Evolutionary conservation across 2,888 invertebrate species (phyloP).

Genomic region (Hoplodrina ambigua): DNA sequence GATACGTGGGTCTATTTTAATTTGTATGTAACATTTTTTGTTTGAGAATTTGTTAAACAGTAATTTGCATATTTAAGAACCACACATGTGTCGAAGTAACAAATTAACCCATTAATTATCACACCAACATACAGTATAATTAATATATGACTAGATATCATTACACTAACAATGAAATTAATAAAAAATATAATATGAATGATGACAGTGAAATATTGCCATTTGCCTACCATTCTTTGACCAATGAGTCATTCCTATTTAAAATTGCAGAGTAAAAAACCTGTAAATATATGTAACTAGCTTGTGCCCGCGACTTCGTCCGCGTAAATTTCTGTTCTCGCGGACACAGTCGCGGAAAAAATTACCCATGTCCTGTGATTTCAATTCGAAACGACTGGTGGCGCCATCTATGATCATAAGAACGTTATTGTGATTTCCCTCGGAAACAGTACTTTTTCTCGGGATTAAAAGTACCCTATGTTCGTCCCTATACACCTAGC

Average conservation of each 20-base stretch:
- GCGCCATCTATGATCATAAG: too few species aligned
- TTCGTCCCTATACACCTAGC: too few species aligned
- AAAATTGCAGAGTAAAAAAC: constrained; percentile 13
- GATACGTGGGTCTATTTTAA: not conserved
- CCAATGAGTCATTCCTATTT: constrained; percentile 22
- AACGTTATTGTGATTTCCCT: too few species aligned
- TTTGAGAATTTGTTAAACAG: not conserved
- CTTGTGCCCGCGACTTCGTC: too few species aligned
- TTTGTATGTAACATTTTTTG: not conserved
- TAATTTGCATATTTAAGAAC: not conserved
- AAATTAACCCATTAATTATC: constrained; percentile 32
- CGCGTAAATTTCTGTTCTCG: too few species aligned
- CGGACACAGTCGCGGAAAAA: too few species aligned
- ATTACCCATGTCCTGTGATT: too few species aligned
- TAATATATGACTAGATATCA: constrained; percentile 13
- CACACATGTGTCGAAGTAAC: not conserved
- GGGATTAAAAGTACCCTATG: too few species aligned
- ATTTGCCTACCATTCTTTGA: constrained; percentile 22
- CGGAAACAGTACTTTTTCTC: too few species aligned
- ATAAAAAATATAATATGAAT: constrained; percentile 31
- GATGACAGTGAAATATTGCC: constrained; percentile 37
- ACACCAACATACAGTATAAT: constrained; percentile 12
- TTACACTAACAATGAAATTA: constrained; percentile 41
- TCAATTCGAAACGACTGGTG: too few species aligned
- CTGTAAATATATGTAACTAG: not conserved